Conservation (phyloP, 2,888 invertebrate species). For the Aphrophora alni region DNA sequence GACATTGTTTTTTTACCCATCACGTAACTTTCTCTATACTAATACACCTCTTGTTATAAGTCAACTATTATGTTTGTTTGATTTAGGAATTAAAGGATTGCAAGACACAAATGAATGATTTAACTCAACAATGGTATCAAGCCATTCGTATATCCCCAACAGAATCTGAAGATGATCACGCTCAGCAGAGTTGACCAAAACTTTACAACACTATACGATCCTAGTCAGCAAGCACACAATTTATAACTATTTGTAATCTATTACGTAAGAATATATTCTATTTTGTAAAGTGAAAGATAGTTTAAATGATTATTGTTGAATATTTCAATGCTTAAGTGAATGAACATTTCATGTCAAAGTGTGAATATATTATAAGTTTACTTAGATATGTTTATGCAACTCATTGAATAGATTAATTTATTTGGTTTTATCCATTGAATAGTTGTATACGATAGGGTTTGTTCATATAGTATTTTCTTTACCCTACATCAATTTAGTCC, state of each 20-base stretch:
- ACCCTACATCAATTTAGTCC: too few relatives aligned
- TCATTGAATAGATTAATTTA: too few relatives aligned
- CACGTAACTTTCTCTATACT: too few relatives aligned
- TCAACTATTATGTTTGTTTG: constrained; percentile 15
- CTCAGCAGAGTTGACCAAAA: constrained; percentile 35
- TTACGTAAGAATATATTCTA: background rate
- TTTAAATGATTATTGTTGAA: background rate
- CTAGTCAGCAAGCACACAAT: background rate
- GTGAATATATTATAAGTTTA: background rate
- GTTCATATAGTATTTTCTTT: too few relatives aligned
- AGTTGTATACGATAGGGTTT: too few relatives aligned
- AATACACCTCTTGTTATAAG: too few relatives aligned
- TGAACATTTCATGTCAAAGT: background rate
- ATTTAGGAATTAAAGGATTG: constrained; percentile 92
- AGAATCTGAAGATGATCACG: constrained; percentile 79
- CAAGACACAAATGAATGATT: constrained; percentile 94
- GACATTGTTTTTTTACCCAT: too few relatives aligned
- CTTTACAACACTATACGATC: background rate
- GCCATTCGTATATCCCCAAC: constrained; percentile 90
- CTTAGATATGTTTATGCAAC: too few relatives aligned
- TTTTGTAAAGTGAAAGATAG: background rate
- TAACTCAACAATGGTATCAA: constrained; percentile 97
- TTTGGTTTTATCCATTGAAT: too few relatives aligned
- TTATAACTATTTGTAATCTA: background rate
- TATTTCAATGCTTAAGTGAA: background rate